A percentile compares a stretch with the other conserved stretches of the same genome.
Conservation (phyloP, 2,888 invertebrate genomes). For the Deilephila porcellus region DNA sequence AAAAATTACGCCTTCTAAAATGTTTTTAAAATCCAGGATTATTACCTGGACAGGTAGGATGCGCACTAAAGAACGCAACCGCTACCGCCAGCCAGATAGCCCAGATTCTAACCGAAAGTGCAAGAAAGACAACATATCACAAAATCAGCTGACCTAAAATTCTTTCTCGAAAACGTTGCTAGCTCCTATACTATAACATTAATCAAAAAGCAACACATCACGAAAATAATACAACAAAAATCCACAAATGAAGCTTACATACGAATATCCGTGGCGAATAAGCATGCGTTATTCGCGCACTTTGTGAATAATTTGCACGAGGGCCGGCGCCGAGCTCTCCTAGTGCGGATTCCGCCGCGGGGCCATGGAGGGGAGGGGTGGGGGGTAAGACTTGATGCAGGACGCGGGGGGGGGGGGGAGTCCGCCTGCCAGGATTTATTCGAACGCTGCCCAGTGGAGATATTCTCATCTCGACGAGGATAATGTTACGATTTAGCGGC, state of each 20-base stretch:
- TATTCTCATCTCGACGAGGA: slow-evolving; percentile 63
- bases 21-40: too few species aligned
- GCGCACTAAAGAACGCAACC: too few species aligned
- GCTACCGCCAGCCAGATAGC: too few species aligned
- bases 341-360: slow-evolving; percentile 11
- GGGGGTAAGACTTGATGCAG: slow-evolving; percentile 24
- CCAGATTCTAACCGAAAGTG: too few species aligned
- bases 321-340: slow-evolving; percentile 43
- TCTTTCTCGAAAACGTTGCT: too few species aligned
- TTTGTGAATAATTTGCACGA: slow-evolving; percentile 75
- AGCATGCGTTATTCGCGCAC: slow-evolving; percentile 65
- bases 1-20: too few species aligned
- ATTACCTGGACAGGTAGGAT: too few species aligned
- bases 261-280: slow-evolving; percentile 58
- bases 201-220: too few species aligned
- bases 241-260: slow-evolving; percentile 31
- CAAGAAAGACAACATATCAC: too few species aligned
- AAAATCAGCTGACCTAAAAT: too few species aligned
- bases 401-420: slow-evolving; percentile 33
- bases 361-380: slow-evolving; percentile 38
- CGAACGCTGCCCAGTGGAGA: slow-evolving; percentile 61
- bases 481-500: slow-evolving; percentile 62
- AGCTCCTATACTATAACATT: too few species aligned
- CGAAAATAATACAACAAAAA: not conserved
- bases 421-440: slow-evolving; percentile 59